Conservation (phyloP, 2,888 invertebrate genomes). For the Drosophila macrospina region DNA sequence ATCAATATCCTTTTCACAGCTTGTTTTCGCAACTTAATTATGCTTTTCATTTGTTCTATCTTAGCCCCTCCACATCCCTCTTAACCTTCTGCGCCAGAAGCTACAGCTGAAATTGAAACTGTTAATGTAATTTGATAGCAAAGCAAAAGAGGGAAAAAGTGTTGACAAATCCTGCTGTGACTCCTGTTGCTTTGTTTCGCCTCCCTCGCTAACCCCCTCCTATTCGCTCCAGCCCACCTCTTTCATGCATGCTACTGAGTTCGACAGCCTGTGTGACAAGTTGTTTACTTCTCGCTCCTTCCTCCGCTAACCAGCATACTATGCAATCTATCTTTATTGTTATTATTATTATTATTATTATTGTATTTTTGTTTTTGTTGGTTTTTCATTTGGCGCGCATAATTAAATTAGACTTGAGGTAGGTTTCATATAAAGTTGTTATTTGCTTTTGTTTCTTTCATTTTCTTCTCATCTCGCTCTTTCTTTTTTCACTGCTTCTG, state of each 20-base stretch:
- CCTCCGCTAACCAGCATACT: not conserved
- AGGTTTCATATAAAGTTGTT: constrained; percentile 55
- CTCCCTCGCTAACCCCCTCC: not conserved
- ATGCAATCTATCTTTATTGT: constrained; percentile 11
- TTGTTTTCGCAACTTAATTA: constrained; percentile 25
- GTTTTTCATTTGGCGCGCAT: constrained; percentile 47
- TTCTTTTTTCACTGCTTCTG: constrained; percentile 7
- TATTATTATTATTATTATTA: constrained; percentile 1
- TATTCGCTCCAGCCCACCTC: not conserved
- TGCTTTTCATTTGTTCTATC: constrained; percentile 8
- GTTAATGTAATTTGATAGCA: constrained; percentile 41
- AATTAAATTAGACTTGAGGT: constrained; percentile 63
- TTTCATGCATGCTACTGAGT: constrained; percentile 34
- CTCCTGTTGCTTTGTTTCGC: constrained; percentile 21
- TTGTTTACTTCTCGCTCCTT: not conserved
- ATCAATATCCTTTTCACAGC: constrained; percentile 5
- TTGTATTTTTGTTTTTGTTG: constrained; percentile 9
- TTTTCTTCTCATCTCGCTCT: not conserved
- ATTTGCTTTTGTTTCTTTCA: constrained; percentile 13
- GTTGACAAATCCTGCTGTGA: constrained; percentile 11
- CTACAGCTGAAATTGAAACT: constrained; percentile 3
- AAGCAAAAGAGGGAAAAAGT: not conserved
- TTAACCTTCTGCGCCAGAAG: not conserved
- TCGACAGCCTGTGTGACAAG: constrained; percentile 32
- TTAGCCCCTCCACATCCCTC: not conserved